Evolutionary conservation across 2,888 invertebrate genomes (phyloP), one percentile per base, ranked within the genome.

Genomic region (Polylopha cassiicola): DNA sequence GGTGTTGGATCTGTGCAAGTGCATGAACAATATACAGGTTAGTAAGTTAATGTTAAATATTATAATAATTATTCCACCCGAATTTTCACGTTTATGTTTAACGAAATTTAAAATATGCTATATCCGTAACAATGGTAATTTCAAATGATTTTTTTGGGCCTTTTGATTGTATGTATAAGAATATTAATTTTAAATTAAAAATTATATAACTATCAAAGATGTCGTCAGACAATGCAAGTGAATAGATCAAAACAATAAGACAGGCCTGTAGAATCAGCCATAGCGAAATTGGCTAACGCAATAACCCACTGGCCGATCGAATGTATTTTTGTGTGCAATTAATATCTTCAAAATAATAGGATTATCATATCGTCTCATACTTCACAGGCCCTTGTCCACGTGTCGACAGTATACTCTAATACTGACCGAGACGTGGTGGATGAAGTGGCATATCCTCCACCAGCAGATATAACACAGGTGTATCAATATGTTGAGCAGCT

Each of bases 321-420:
- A n/a, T n/a, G n/a, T n/a, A n/a, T n/a, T n/a, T n/a, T n/a, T n/a
- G n/a, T n/a, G n/a, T n/a, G n/a, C n/a, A n/a, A n/a, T n/a, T n/a
- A n/a, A n/a, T n/a, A n/a, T n/a, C n/a, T n/a, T n/a, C n/a, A 8
- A n/a, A 2, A 8, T 1, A 4, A 6, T 5, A 16, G 23, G 3
- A 17, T 34, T 4, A 15, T 2, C 4, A 4, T 6, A 10, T 3
- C 1, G 23, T 5, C 11, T 11, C 6, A 22, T 21, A 7, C 28
- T 43, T 56, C 50, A 3, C 50, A 75, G 75, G 55, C 59, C 0
- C 61, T 74, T 3, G 48, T 69, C 0, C 66, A 74, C 37, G 51
- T 72, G 20, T 76, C 76, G 0, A 75, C 74, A 2, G 69, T 70
- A 1, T 74, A 57, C 37, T 45, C 60, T 2, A 65, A 74, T 24